phyloP scores from a whole-genome alignment of 2,113 vertebrate genomes.

The Gobio gobio region DNA sequence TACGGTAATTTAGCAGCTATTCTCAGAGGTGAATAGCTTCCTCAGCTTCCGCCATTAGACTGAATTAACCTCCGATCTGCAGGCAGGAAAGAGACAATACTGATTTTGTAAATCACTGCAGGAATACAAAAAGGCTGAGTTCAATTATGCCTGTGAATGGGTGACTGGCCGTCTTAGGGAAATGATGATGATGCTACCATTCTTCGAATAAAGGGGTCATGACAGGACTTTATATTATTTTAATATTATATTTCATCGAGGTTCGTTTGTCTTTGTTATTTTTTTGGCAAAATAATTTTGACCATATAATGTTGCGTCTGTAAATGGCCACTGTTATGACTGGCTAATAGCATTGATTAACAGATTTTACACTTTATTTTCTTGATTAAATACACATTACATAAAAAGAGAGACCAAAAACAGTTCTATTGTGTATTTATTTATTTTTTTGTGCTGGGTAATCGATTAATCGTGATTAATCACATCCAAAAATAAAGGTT shows the following conservation, averaged over 20 bases:
- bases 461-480: no score
- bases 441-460: no score
- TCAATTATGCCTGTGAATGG: constrained; percentile 9
- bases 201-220: background rate
- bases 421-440: no score
- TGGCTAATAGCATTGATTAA: background rate
- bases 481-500: no score
- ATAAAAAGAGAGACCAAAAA: no score
- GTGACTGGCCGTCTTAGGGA: background rate
- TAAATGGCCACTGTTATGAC: background rate
- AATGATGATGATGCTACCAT: background rate
- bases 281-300: background rate
- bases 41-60: background rate
- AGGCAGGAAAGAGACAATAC: background rate
- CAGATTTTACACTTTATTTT: no score
- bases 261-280: background rate
- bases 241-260: background rate
- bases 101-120: background rate
- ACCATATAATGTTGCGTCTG: background rate
- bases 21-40: background rate
- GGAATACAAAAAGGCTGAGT: background rate
- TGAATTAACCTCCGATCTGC: background rate
- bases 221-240: background rate
- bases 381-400: no score
- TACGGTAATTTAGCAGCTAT: background rate